These are phyloP conservation scores for Sicus ferrugineus DNA, from an alignment of 2,888 invertebrate species.

Conservation along the genomic window DNA sequence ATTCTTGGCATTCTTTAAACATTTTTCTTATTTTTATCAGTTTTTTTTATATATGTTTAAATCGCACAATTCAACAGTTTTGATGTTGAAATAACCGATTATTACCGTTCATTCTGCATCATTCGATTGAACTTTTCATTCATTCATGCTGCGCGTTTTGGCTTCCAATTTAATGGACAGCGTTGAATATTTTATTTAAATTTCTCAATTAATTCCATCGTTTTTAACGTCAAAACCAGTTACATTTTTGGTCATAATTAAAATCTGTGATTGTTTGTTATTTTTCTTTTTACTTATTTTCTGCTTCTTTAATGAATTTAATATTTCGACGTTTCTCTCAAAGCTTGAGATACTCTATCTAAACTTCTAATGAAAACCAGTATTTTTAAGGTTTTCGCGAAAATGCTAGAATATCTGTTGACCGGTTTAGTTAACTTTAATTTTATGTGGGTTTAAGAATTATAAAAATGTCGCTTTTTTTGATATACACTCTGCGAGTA, in stretches of 20 bases:
- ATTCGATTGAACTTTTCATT: neutral
- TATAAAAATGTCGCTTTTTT: slow-evolving; percentile 4
- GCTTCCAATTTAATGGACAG: neutral
- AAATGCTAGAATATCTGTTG: slow-evolving; percentile 53
- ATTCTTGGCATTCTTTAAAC: too few relatives aligned
- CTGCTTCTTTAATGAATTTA: neutral
- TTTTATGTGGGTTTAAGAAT: neutral
- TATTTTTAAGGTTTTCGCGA: slow-evolving; percentile 42
- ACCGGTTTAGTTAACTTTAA: slow-evolving; percentile 49
- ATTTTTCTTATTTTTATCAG: too few relatives aligned
- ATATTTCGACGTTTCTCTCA: too few relatives aligned
- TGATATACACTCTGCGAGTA: neutral
- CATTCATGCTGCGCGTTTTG: neutral
- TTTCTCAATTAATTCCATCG: neutral
- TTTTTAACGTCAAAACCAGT: neutral
- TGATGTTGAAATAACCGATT: neutral
- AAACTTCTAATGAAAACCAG: neutral
- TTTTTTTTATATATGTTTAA: too few relatives aligned
- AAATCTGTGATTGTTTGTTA: neutral
- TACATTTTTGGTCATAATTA: neutral
- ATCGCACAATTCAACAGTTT: neutral
- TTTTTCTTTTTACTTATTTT: neutral
- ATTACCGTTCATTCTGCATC: neutral
- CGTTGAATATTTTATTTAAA: neutral
- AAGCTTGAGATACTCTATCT: too few relatives aligned